These are phyloP conservation scores for Cherax quadricarinatus DNA, from an alignment of 1,140 invertebrate genomes.

Conservation along the genomic window DNA sequence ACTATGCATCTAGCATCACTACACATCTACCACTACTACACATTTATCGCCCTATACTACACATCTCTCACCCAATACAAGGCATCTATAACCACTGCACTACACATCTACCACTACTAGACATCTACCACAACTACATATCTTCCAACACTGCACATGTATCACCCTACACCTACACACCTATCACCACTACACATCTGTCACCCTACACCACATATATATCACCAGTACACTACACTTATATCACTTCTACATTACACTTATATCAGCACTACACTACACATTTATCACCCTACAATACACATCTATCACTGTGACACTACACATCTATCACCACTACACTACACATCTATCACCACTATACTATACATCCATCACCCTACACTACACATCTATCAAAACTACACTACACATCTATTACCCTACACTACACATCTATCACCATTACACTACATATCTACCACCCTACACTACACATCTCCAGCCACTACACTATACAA, in stretches of 20 bases:
- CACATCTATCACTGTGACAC: background rate
- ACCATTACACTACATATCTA: too few relatives aligned
- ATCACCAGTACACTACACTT: background rate
- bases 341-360: too few relatives aligned
- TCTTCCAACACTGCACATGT: background rate
- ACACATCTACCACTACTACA: too few relatives aligned
- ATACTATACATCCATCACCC: too few relatives aligned
- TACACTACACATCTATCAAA: too few relatives aligned
- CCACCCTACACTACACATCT: background rate
- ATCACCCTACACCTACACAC: background rate
- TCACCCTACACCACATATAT: background rate
- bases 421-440: too few relatives aligned
- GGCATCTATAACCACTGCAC: too few relatives aligned
- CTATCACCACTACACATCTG: background rate
- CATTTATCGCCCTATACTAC: too few relatives aligned
- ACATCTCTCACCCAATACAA: too few relatives aligned
- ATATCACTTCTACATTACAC: background rate
- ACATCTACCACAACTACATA: background rate
- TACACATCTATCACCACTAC: too few relatives aligned
- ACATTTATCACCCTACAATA: background rate
- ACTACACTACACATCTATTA: background rate
- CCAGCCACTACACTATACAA: background rate
- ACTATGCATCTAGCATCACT: too few relatives aligned
- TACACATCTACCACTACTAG: too few relatives aligned
- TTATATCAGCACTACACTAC: background rate